A percentile compares a stretch with the other conserved stretches of the same genome.
phyloP scores from a whole-genome alignment of 2,888 invertebrate species.

The Patella caerulea region DNA sequence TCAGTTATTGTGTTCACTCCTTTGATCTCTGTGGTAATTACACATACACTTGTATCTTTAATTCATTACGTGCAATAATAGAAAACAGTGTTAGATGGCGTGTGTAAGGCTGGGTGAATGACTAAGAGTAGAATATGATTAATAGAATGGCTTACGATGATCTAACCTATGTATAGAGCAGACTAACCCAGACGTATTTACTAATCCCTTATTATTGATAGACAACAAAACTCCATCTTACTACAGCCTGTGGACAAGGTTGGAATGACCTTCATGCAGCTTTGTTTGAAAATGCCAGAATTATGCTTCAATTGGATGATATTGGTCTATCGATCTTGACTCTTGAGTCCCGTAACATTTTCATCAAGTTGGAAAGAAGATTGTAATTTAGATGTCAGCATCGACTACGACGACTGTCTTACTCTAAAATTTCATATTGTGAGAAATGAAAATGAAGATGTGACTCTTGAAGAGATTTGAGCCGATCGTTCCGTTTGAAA shows the following conservation, averaged over 20 bases:
- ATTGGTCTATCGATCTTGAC: slow-evolving; percentile 9
- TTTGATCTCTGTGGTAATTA: no score
- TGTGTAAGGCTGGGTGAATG: not conserved
- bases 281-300: not conserved
- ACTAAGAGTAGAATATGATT: slow-evolving; percentile 4
- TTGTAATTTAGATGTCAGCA: slow-evolving; percentile 9
- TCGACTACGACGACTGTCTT: not conserved
- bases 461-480: not conserved
- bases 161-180: slow-evolving; percentile 6
- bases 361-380: slow-evolving; percentile 7
- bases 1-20: no score
- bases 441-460: not conserved
- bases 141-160: not conserved
- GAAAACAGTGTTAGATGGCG: no score
- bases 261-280: not conserved
- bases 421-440: not conserved
- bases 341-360: slow-evolving; percentile 7
- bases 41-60: no score
- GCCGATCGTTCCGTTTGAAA: not conserved
- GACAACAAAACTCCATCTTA: not conserved
- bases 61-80: no score
- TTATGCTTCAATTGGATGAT: slow-evolving; percentile 5
- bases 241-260: slow-evolving; percentile 7
- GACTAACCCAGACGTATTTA: slow-evolving; percentile 6
- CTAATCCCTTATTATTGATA: not conserved